These are phyloP conservation scores for Pseudorasbora parva DNA, from an alignment of 2,113 vertebrate species.

Conservation along the genomic window DNA sequence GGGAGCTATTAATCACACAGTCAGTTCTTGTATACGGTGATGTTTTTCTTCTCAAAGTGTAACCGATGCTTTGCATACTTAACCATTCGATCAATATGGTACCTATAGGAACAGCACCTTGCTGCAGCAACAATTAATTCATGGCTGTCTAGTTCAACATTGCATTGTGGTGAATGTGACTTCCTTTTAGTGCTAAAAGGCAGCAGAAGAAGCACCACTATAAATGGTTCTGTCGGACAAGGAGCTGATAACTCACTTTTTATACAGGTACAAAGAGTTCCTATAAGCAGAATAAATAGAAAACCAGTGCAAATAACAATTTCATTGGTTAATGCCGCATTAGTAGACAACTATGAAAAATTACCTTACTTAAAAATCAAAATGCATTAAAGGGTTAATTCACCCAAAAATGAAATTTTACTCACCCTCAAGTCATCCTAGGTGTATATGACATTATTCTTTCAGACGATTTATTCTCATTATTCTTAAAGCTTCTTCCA, in stretches of 20 bases:
- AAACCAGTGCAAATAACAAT: not conserved
- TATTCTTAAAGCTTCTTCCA: no score
- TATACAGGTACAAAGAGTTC: conserved; percentile 49
- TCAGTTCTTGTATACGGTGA: conserved; percentile 56
- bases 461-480: no score
- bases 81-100: conserved; percentile 70
- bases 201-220: conserved; percentile 55
- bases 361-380: not conserved
- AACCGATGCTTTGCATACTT: conserved; percentile 72
- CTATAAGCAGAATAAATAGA: not conserved
- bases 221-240: conserved; percentile 61
- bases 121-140: conserved; percentile 66
- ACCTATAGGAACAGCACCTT: conserved; percentile 59
- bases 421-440: no score
- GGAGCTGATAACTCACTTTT: conserved; percentile 37
- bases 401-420: no score
- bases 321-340: not conserved
- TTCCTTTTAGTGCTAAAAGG: conserved; percentile 61
- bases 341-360: not conserved
- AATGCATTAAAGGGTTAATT: no score
- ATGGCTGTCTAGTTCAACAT: conserved; percentile 66
- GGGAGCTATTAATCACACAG: conserved; percentile 50
- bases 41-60: conserved; percentile 57
- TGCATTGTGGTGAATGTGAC: conserved; percentile 69
- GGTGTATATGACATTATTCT: no score